A percentile compares a stretch with the other conserved stretches of the same genome.
Evolutionary conservation across 2,113 vertebrate genomes (phyloP).

Genomic region (Macaca nemestrina): DNA sequence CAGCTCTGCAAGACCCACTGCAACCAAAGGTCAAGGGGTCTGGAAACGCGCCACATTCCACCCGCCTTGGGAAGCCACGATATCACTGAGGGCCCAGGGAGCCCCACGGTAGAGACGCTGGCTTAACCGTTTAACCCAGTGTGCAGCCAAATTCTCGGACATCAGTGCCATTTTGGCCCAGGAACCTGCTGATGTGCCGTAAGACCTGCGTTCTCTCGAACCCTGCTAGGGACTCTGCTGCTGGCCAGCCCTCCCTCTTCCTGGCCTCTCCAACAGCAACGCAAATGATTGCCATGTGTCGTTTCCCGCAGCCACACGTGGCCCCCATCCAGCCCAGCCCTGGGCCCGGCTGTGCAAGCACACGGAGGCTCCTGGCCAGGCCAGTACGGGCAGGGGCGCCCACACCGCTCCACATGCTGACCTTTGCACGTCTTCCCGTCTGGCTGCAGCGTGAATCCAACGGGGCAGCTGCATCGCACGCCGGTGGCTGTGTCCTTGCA

Average conservation of each 20-base stretch:
- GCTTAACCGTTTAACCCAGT: background rate
- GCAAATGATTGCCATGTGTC: rapidly evolving
- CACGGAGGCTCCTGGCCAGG: background rate
- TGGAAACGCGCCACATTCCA: rapidly evolving
- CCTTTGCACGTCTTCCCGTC: slow-evolving; percentile 99
- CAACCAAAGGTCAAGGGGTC: too few species aligned
- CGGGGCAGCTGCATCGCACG: slow-evolving; percentile 97
- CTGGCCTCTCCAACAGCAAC: rapidly evolving
- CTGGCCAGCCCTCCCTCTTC: background rate
- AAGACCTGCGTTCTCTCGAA: background rate
- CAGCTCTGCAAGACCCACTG: rapidly evolving
- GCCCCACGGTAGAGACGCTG: background rate
- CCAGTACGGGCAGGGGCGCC: rapidly evolving
- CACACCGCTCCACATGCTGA: slow-evolving; percentile 78
- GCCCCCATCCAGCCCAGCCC: background rate
- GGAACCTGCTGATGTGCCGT: rapidly evolving
- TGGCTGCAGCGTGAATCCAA: slow-evolving; percentile 96
- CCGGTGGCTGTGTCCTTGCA: slow-evolving; percentile 98
- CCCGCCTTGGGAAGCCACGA: background rate
- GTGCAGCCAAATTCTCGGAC: background rate
- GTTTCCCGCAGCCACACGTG: rapidly evolving
- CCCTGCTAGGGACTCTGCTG: background rate
- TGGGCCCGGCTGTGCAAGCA: background rate
- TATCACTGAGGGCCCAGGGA: background rate
- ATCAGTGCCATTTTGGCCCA: background rate